phyloP scores from a whole-genome alignment of 1,140 invertebrate species.

The Triops cancriformis region DNA sequence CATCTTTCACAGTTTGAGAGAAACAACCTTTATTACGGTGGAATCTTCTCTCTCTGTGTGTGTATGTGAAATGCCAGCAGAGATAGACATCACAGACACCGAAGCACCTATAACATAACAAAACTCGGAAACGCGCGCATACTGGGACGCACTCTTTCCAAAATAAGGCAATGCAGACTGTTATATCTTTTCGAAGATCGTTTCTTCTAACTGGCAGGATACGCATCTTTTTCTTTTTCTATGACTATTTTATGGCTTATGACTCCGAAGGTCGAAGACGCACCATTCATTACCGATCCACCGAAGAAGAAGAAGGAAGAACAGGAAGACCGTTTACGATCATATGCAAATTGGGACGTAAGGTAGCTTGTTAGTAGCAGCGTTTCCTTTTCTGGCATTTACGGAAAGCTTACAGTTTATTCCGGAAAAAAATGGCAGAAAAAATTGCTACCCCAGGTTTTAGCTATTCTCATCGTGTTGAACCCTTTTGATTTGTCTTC shows the following conservation, averaged over 20 bases:
- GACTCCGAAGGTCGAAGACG: neutral
- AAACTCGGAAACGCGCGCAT: neutral
- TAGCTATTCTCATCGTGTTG: too few relatives aligned
- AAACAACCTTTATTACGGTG: neutral
- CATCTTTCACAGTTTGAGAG: neutral
- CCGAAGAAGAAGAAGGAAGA: neutral
- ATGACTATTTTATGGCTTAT: slow-evolving; percentile 1
- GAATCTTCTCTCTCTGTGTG: neutral
- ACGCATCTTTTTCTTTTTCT: neutral
- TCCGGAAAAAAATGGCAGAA: too few relatives aligned
- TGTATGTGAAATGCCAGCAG: neutral
- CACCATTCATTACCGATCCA: neutral
- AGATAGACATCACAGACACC: slow-evolving; percentile 2
- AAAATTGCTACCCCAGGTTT: too few relatives aligned
- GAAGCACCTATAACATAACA: neutral
- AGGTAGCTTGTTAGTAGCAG: neutral
- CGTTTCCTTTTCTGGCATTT: too few relatives aligned
- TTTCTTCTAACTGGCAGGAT: neutral
- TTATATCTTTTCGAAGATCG: neutral
- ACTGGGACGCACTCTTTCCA: too few relatives aligned
- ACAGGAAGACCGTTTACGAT: neutral
- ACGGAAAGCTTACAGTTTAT: too few relatives aligned
- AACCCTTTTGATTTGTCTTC: too few relatives aligned
- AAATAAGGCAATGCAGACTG: neutral
- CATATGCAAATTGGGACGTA: neutral